phyloP scores from a whole-genome alignment of 2,888 invertebrate genomes.

The Lasioglossum lativentre region DNA sequence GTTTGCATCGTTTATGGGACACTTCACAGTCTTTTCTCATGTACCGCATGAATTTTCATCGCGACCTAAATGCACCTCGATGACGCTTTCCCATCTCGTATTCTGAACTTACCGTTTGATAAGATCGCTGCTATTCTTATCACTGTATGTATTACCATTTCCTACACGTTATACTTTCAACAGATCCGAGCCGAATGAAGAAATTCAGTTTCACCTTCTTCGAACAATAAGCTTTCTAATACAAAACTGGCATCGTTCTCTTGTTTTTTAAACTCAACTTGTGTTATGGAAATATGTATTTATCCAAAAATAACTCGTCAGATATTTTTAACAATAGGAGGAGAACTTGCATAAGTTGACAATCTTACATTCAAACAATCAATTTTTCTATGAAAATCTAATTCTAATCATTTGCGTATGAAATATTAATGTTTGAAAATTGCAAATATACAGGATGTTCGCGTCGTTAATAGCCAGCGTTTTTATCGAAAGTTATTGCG shows the following conservation, averaged over 20 bases:
- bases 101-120: conserved; percentile 36
- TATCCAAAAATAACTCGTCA: not conserved
- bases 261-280: not conserved
- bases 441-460: too few relatives aligned
- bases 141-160: conserved; percentile 40
- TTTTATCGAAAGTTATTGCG: too few relatives aligned
- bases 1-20: not conserved
- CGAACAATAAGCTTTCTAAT: not conserved
- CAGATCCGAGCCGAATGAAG: conserved; percentile 20
- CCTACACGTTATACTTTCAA: conserved; percentile 21
- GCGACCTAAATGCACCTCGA: conserved; percentile 35
- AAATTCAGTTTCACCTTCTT: not conserved
- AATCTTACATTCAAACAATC: too few relatives aligned
- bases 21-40: not conserved
- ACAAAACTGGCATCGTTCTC: not conserved
- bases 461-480: too few relatives aligned
- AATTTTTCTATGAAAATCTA: too few relatives aligned
- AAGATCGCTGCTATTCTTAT: conserved; percentile 44
- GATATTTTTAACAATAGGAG: not conserved
- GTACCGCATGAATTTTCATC: conserved; percentile 27
- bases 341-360: too few relatives aligned
- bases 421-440: too few relatives aligned
- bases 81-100: conserved; percentile 24
- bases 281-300: not conserved
- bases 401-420: too few relatives aligned